Conservation (phyloP, 2,797 vertebrate genomes). For the Enteromius viviparus region DNA sequence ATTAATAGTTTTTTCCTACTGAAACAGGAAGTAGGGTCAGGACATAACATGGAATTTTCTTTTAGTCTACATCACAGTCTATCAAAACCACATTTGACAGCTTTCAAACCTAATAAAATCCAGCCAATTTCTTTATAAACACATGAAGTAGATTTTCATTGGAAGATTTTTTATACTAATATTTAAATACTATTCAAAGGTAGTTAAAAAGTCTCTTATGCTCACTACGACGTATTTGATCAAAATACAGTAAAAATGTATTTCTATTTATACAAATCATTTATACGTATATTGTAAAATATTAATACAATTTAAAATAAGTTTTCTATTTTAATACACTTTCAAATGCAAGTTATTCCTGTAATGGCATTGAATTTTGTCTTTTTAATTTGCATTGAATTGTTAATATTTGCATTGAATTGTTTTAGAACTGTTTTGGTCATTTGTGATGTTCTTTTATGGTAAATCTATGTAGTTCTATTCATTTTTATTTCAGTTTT, state of each 20-base stretch:
- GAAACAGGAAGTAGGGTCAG: not conserved
- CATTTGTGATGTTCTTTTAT: not conserved
- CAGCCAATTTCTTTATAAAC: not conserved
- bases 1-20: not conserved
- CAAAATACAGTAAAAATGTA: not conserved
- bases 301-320: not conserved
- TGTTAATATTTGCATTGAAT: not conserved
- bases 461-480: not conserved
- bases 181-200: not conserved
- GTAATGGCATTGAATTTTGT: not conserved
- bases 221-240: not conserved
- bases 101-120: not conserved
- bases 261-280: not conserved
- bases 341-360: not conserved
- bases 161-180: not conserved
- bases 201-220: not conserved
- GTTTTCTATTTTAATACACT: not conserved
- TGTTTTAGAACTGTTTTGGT: not conserved
- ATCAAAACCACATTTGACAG: not conserved
- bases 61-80: not conserved
- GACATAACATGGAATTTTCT: not conserved
- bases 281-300: not conserved
- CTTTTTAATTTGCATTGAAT: not conserved
- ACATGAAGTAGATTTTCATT: not conserved
- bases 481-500: not conserved